These are phyloP conservation scores for Variabilichromis moorii DNA, from an alignment of 2,113 vertebrate species.

Conservation along the genomic window DNA sequence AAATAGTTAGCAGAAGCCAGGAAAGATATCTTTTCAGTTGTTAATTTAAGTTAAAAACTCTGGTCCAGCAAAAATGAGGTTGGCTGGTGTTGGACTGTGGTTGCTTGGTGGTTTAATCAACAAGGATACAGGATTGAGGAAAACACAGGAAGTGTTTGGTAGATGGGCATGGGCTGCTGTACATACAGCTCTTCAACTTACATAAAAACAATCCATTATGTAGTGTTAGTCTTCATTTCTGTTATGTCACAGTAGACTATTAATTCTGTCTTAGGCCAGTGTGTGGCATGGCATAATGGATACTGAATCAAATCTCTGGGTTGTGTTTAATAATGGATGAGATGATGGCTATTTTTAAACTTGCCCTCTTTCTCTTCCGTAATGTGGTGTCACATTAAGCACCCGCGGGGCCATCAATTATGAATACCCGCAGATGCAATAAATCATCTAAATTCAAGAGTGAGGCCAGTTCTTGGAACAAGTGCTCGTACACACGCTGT, in stretches of 20 bases:
- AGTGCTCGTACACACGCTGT: neutral
- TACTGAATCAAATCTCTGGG: conserved; percentile 38
- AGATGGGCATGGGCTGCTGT: neutral
- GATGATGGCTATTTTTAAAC: conserved; percentile 54
- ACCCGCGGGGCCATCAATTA: conserved; percentile 29
- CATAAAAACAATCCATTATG: neutral
- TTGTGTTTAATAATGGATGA: conserved; percentile 53
- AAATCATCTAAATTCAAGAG: neutral
- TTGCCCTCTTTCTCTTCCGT: conserved; percentile 15
- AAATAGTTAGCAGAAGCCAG: neutral
- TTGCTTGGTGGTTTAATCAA: neutral
- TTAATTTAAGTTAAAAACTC: neutral
- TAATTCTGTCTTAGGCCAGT: neutral
- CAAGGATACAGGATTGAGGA: neutral
- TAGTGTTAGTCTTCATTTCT: neutral
- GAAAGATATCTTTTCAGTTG: neutral
- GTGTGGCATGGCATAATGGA: conserved; percentile 26
- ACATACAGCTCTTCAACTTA: neutral
- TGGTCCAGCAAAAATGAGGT: neutral
- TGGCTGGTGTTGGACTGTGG: neutral
- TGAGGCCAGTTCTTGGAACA: neutral
- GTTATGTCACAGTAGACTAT: neutral
- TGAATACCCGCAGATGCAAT: conserved; percentile 15
- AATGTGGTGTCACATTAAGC: conserved; percentile 11
- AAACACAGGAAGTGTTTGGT: neutral